Base-by-base conservation (phyloP, 2,113 vertebrate genomes). In the Agapornis roseicollis region DNA sequence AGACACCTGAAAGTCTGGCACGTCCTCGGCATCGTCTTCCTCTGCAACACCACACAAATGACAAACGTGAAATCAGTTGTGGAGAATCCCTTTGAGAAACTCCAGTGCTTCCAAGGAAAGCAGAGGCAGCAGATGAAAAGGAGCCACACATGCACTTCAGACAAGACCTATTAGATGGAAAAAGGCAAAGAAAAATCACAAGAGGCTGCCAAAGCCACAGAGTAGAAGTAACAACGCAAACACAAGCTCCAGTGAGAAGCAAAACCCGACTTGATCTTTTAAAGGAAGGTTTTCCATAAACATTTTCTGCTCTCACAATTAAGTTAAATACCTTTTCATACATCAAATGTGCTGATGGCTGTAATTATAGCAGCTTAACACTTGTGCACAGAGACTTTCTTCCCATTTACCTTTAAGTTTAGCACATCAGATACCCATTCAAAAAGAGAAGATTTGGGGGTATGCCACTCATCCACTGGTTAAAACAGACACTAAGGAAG, bases 11-110 rank as follows among this genome's bases (percentile, higher is more conserved):
- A 96, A 49, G 95, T 97, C 98, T 68, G 96, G 97, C 63, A 96
- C 93, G 33, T 97, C 98, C 50, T 97, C 97, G 6, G 76, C 91
- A 31, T 95, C 97, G n/a, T 98, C 98, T 81, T 98, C 98, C 66
- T 97, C 97, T 97, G 90, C 41, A 90, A 85, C 11, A 52, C 39
- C 0, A 5, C 3, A 4, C 1, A 83, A 94, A 90, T 1, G 25
- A 39, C n/a, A 76, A 29, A 35, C 35, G 44, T 76, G 6, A 60
- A 68, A 65, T 24, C 0, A 2, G 12, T n/a, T 68, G 46, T 14
- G 6, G 7, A 28, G 68, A 69, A 28, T 7, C 31, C 41, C 33
- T 50, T 22, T 0, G 17, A 85, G 80, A 78, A 89, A 55, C 29
- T 39, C 68, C 58, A 33, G 49, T 31, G 49, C 85, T 86, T 80